Conservation (phyloP, 2,888 invertebrate genomes). For the Rhynchonema sp. region DNA sequence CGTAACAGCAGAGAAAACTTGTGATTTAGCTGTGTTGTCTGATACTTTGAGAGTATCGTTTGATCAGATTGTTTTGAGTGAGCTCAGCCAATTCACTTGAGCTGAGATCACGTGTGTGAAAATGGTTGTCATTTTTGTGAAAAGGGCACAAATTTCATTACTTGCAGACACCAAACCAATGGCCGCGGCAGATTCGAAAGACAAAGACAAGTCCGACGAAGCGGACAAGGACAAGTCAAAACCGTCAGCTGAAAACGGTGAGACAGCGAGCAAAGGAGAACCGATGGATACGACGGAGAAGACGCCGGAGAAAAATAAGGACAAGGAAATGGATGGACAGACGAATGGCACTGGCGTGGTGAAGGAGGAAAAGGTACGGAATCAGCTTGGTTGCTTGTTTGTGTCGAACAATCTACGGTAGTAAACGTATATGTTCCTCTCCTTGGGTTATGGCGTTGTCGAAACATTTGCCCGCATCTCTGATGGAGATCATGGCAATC, state of each 20-base stretch:
- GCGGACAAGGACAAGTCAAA: background rate
- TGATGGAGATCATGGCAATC: no score
- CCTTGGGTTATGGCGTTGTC: no score
- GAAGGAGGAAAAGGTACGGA: conserved; percentile 6
- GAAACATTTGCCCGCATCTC: no score
- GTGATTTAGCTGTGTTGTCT: no score
- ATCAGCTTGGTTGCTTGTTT: no score
- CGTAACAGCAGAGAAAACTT: no score
- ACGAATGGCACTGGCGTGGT: no score
- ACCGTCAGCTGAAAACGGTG: background rate
- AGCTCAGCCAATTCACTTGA: conserved; percentile 94
- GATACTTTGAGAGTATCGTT: no score
- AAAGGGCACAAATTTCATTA: background rate
- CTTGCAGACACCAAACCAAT: conserved; percentile 11
- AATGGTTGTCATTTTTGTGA: conserved; percentile 5
- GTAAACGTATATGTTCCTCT: no score
- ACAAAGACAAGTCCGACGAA: background rate
- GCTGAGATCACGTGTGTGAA: conserved; percentile 75
- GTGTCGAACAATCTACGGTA: no score
- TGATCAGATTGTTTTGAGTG: no score
- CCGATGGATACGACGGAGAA: conserved; percentile 8
- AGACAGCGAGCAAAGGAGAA: conserved; percentile 2
- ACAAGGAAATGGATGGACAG: conserved; percentile 1
- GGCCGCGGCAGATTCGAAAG: conserved; percentile 9
- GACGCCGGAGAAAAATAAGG: conserved; percentile 1